A percentile compares a stretch with the other conserved stretches of the same genome.
Conservation (phyloP, 2,113 vertebrate genomes). For the Campylomormyrus tamandua region DNA sequence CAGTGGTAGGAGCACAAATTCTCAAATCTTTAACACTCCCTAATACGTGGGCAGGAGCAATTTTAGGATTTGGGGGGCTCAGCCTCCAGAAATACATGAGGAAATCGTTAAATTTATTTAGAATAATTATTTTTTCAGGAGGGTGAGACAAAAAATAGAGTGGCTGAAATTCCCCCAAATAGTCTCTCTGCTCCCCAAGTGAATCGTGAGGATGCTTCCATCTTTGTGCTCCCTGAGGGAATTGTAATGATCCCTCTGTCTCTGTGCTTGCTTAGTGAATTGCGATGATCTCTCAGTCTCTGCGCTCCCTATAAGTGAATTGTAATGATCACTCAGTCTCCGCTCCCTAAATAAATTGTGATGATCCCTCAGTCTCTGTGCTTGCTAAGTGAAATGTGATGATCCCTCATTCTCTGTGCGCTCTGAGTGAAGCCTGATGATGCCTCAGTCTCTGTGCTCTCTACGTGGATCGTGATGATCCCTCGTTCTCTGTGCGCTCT, state of each 20-base stretch:
- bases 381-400: neutral
- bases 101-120: neutral
- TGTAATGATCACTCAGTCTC: neutral
- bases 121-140: neutral
- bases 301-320: neutral
- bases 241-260: neutral
- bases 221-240: neutral
- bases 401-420: neutral
- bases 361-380: neutral
- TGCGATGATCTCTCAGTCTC: neutral
- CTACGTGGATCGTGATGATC: neutral
- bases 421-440: neutral
- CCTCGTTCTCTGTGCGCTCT: neutral
- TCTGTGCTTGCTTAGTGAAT: neutral
- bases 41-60: neutral
- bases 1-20: neutral
- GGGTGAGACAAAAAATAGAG: neutral
- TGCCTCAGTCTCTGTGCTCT: neutral
- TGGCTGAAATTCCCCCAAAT: neutral
- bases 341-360: neutral
- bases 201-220: neutral
- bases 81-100: neutral
- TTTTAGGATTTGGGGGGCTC: neutral
- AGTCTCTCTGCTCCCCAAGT: neutral
- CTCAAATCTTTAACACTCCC: neutral